phyloP scores from a whole-genome alignment of 2,888 invertebrate species.

The Drosophila paracracens region DNA sequence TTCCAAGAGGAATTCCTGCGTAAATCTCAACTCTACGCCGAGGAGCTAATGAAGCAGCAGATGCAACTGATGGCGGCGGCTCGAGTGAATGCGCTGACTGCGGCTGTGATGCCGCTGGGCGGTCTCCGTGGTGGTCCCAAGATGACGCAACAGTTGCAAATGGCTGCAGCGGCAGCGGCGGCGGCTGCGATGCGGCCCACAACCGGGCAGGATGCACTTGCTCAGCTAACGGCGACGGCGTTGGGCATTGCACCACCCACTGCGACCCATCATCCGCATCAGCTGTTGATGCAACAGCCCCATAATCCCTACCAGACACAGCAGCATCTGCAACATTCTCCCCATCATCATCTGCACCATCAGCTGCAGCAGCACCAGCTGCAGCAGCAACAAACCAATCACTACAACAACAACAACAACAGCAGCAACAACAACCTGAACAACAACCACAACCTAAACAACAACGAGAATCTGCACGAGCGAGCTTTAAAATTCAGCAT shows the following conservation, averaged over 20 bases:
- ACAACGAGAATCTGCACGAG: conserved; percentile 85
- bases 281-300: conserved; percentile 52
- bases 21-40: conserved; percentile 85
- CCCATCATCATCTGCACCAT: conserved; percentile 36
- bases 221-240: conserved; percentile 83
- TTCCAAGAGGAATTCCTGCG: conserved; percentile 85
- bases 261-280: conserved; percentile 19
- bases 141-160: conserved; percentile 85
- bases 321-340: conserved; percentile 56
- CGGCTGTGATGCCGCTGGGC: conserved; percentile 62
- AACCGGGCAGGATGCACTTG: conserved; percentile 74
- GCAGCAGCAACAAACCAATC: conserved; percentile 52
- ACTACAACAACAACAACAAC: conserved; percentile 65
- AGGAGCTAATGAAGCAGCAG: conserved; percentile 85
- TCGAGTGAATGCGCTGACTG: conserved; percentile 82
- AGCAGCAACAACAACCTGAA: conserved; percentile 49
- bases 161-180: conserved; percentile 80
- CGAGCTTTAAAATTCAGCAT: conserved; percentile 92
- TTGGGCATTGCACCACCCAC: conserved; percentile 55
- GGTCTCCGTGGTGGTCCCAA: conserved; percentile 85
- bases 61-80: conserved; percentile 85
- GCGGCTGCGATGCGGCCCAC: conserved; percentile 67
- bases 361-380: conserved; percentile 47
- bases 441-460: conserved; percentile 70
- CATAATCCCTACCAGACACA: conserved; percentile 50